Evolutionary conservation across 2,113 vertebrate genomes (phyloP).

Genomic region (Perca flavescens): DNA sequence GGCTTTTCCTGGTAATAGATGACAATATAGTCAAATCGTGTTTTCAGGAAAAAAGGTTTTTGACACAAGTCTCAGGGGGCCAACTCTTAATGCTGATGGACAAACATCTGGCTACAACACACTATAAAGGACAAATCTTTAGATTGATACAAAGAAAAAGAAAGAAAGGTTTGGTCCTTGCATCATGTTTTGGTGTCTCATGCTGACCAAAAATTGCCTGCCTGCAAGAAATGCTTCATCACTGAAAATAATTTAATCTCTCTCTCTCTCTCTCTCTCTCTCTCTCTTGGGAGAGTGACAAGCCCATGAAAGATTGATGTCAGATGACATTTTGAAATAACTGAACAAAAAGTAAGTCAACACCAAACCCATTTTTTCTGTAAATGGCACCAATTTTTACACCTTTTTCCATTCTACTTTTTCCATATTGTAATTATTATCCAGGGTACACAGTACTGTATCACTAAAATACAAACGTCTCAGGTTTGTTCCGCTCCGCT

Average conservation of each 20-base stretch:
- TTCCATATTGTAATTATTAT: not conserved
- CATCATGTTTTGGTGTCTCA: not conserved
- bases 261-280: too few relatives aligned
- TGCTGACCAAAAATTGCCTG: not conserved
- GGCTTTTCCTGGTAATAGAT: slow-evolving; percentile 2
- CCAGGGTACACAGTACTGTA: not conserved
- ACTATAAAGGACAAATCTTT: not conserved
- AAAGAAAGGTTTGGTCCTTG: not conserved
- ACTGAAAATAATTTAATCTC: not conserved
- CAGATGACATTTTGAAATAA: slow-evolving; percentile 4
- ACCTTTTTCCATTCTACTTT: not conserved
- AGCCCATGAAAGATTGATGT: not conserved
- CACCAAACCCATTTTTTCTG: not conserved
- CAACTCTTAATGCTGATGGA: not conserved
- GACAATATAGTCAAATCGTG: not conserved
- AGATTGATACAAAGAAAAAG: not conserved
- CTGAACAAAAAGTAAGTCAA: not conserved
- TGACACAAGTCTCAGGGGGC: slow-evolving; percentile 9
- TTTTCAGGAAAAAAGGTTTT: not conserved
- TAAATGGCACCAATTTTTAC: not conserved
- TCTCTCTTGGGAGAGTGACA: not conserved
- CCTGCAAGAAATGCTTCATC: not conserved
- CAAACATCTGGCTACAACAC: not conserved
- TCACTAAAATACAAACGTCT: not conserved
- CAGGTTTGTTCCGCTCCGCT: not conserved